Evolutionary conservation across 2,888 invertebrate genomes (phyloP).

Genomic region (Melitaea athalia): DNA sequence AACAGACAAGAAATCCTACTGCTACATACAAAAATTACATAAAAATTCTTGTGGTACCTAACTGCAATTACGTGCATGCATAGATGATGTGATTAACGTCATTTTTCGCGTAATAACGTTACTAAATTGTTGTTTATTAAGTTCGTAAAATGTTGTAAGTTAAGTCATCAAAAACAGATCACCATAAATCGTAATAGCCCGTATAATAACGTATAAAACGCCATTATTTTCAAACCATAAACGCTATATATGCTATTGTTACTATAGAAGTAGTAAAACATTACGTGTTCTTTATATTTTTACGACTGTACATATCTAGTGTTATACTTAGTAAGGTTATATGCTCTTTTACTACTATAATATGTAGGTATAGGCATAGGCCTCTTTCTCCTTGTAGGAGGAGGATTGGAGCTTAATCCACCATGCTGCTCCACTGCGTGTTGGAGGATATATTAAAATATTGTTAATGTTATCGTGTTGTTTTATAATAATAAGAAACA

Average conservation of each 20-base stretch:
- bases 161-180: conserved; percentile 3
- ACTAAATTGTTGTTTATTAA: neutral
- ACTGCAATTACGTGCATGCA: no score
- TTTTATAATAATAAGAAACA: no score
- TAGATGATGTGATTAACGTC: no score
- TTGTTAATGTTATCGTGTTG: no score
- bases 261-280: conserved; percentile 7
- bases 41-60: no score
- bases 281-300: neutral
- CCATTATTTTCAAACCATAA: neutral
- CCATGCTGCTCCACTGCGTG: no score
- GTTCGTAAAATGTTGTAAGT: neutral
- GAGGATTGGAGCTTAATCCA: no score
- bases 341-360: neutral
- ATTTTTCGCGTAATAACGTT: no score
- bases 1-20: no score
- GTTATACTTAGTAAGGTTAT: neutral
- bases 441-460: no score
- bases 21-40: no score
- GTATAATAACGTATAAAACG: neutral
- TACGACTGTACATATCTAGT: neutral
- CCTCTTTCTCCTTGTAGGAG: neutral
- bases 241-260: conserved; percentile 6
- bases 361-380: no score
- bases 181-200: conserved; percentile 4